Conservation (phyloP, 2,797 vertebrate species). For the Lerista edwardsae region DNA sequence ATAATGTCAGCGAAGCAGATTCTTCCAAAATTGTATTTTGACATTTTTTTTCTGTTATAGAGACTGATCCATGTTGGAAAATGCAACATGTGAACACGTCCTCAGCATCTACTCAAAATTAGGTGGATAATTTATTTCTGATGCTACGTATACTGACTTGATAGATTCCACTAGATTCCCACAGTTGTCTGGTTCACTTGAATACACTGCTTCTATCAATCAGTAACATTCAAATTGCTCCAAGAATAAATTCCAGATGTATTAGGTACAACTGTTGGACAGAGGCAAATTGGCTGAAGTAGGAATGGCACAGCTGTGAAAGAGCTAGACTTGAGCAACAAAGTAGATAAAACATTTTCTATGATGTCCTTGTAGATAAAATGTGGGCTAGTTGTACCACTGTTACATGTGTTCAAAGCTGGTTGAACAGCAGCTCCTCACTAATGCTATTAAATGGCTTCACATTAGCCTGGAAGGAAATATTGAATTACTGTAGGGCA, state of each 20-base stretch:
- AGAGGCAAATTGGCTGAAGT: not conserved
- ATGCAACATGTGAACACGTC: not conserved
- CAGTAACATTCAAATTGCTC: not conserved
- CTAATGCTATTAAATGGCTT: too few species aligned
- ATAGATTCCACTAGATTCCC: not conserved
- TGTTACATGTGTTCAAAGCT: too few species aligned
- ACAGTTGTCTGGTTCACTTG: not conserved
- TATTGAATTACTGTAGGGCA: too few species aligned
- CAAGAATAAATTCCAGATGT: not conserved
- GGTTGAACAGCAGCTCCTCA: too few species aligned
- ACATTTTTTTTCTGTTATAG: not conserved
- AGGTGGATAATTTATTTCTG: not conserved
- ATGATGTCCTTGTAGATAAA: too few species aligned
- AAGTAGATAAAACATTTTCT: too few species aligned
- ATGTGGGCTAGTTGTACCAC: too few species aligned
- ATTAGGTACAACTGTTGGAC: not conserved
- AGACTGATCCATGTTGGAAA: not conserved
- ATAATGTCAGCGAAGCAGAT: not conserved
- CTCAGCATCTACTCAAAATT: not conserved
- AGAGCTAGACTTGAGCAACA: not conserved
- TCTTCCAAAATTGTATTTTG: not conserved
- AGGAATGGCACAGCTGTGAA: not conserved
- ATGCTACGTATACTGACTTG: not conserved
- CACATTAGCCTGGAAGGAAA: too few species aligned
- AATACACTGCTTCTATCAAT: not conserved